Percentiles rank a stretch among this genome's conserved stretches.
phyloP scores from a whole-genome alignment of 1,140 invertebrate genomes.

The Helicorthomorpha holstii region DNA sequence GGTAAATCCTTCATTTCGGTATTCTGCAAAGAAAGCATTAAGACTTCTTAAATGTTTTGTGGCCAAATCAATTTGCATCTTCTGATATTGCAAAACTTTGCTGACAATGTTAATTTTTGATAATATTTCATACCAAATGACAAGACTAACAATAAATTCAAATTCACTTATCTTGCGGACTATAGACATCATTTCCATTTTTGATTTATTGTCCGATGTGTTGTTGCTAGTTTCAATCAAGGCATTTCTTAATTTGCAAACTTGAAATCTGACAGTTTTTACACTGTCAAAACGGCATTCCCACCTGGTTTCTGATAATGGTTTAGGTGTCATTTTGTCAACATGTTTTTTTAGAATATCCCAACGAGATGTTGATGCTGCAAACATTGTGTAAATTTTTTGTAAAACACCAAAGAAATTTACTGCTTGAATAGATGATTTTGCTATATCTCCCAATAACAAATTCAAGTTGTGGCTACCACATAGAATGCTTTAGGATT shows the following conservation, averaged over 20 bases:
- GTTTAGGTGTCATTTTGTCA: constrained; percentile 17
- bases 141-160: too few species aligned
- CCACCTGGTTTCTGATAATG: constrained; percentile 19
- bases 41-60: background rate
- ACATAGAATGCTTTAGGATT: constrained; percentile 7
- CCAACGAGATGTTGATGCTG: constrained; percentile 18
- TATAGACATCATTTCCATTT: too few species aligned
- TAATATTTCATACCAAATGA: too few species aligned
- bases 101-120: too few species aligned
- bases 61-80: background rate
- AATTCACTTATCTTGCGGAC: too few species aligned
- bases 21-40: too few species aligned
- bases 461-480: constrained; percentile 5
- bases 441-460: constrained; percentile 13
- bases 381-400: constrained; percentile 19
- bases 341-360: constrained; percentile 15
- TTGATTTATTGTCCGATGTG: too few species aligned
- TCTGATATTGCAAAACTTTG: too few species aligned
- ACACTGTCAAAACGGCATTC: background rate
- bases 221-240: too few species aligned
- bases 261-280: constrained; percentile 1
- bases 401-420: constrained; percentile 17
- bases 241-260: background rate
- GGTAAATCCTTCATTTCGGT: background rate
- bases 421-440: constrained; percentile 9